Percentiles rank a stretch among this genome's conserved stretches.
Evolutionary conservation across 1,140 invertebrate species (phyloP).

Genomic region (Zaprionus kolodkinae): DNA sequence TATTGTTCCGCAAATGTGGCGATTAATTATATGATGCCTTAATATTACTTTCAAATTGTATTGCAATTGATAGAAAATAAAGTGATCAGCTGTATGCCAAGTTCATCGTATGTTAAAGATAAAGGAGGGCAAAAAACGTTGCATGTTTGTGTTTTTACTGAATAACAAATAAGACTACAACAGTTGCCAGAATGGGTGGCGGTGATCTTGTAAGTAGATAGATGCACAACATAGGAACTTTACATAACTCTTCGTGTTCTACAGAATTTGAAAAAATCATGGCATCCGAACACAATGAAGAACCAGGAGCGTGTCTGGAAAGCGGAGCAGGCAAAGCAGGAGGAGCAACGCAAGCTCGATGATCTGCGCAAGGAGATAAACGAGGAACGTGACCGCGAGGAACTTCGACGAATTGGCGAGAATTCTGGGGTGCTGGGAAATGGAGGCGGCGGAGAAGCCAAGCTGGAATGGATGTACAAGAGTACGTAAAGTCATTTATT

Average conservation of each 20-base stretch:
- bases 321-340: slow-evolving; percentile 89
- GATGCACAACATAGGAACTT: not conserved
- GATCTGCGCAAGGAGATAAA: slow-evolving; percentile 89
- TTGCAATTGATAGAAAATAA: not conserved
- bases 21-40: not conserved
- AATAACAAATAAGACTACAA: slow-evolving; percentile 1
- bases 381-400: slow-evolving; percentile 88
- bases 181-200: slow-evolving; percentile 84
- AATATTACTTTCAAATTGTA: not conserved
- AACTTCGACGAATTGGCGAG: slow-evolving; percentile 87
- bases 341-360: slow-evolving; percentile 88
- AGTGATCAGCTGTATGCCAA: slow-evolving; percentile 8
- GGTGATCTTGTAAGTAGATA: slow-evolving; percentile 85
- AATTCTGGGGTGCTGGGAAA: slow-evolving; percentile 85
- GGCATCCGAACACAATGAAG: slow-evolving; percentile 91
- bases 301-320: slow-evolving; percentile 92
- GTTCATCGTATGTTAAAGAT: slow-evolving; percentile 20
- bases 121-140: slow-evolving; percentile 45
- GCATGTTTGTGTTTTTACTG: slow-evolving; percentile 19
- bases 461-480: slow-evolving; percentile 97
- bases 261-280: slow-evolving; percentile 91
- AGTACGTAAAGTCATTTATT: slow-evolving; percentile 69
- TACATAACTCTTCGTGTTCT: not conserved
- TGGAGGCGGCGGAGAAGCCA: slow-evolving; percentile 86
- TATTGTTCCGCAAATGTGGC: not conserved